Evolutionary conservation across 1,140 invertebrate genomes (phyloP), one percentile per base, ranked within the genome.

Genomic region (Magallana ariakensis): DNA sequence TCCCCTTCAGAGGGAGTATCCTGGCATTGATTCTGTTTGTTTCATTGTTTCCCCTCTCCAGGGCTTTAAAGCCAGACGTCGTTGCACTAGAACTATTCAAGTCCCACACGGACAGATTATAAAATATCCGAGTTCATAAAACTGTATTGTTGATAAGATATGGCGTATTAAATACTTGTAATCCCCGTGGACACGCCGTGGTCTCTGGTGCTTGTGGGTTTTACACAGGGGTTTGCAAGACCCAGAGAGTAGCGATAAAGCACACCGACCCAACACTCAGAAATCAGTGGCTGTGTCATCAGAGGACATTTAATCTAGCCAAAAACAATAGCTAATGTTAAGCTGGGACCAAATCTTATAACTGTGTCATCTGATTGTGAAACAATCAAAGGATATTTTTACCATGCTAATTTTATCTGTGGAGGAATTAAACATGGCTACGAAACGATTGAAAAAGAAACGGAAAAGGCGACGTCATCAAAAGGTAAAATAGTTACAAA

Each of bases 341-440:
- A 4, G 66, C 66, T 1, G 13, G 19, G 11, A 75, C 33, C 66
- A 26, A 26, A 75, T 75, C 66, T 26, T 19, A 26, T 75, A 75
- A 75, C 66, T 75, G 22, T 75, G 66, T 75, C 66, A 75, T 75
- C 66, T 75, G 19, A 10, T 13, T 22, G 13, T 19, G 22, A 75
- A 75, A 75, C 66, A 75, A 75, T 75, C 11, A 9, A 75, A 10
- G 66, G 22, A 75, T 75, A 26, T 26, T 62, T 46, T 75, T 26
- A 75, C 22, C 19, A 75, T 75, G 66, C 22, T 75, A 75, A 75
- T 75, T 75, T 26, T 75, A 75, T 75, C 66, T 13, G 66, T 75
- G 66, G 66, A 75, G 22, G 66, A 75, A 75, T 75, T 75, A 33
- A 75, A 75, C 66, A 75, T 75, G 66, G 66, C 66, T 75, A 75